Base-by-base conservation (phyloP, 2,113 vertebrate genomes). In the Cebus imitator region DNA sequence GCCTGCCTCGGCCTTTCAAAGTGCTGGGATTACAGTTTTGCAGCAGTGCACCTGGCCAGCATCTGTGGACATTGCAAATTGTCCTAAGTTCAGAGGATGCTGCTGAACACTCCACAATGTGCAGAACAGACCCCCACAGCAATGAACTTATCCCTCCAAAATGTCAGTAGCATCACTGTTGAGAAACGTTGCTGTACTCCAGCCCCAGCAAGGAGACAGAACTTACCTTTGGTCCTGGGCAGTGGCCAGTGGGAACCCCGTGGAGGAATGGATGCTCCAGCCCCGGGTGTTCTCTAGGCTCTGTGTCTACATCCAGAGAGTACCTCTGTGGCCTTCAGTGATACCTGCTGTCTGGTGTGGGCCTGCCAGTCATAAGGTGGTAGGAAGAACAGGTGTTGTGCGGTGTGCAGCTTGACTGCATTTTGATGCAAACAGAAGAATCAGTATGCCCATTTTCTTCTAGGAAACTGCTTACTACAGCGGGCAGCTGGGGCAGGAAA, bases 391-490 rank as follows among this genome's bases (percentile, higher is more conserved):
- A 80, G 55, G 43, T 68, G 35, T 45, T 78, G 21, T 70, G 4
- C 21, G 6, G 0, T 70, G 68, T 92, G 20, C 58, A 73, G 57
- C 23, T 35, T 88, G 84, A 52, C 40, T 20, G 91, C 5, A 61
- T 96, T 50, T 87, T 27, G 70, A 43, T 84, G 80, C 76, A 68
- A 32, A 61, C 17, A 30, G 64, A 30, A 80, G 43, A 70, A n/a
- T 70, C 40, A 91, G 68, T 64, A 8, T 87, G 45, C 68, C 25
- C 91, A 48, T 73, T 95, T 96, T 96, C 86, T 91, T 94, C 68
- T 97, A 99, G 99, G 98, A 94, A 99, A 99, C 98, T 99, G 99
- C 98, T 99, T 99, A 95, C 99, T 99, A 95, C 99, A 99, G 98
- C 99, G 99, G 98, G 99, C 99, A 89, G 99, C 99, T 20, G 98